Conservation (phyloP, 2,113 vertebrate species). For the Ochotona curzoniae region DNA sequence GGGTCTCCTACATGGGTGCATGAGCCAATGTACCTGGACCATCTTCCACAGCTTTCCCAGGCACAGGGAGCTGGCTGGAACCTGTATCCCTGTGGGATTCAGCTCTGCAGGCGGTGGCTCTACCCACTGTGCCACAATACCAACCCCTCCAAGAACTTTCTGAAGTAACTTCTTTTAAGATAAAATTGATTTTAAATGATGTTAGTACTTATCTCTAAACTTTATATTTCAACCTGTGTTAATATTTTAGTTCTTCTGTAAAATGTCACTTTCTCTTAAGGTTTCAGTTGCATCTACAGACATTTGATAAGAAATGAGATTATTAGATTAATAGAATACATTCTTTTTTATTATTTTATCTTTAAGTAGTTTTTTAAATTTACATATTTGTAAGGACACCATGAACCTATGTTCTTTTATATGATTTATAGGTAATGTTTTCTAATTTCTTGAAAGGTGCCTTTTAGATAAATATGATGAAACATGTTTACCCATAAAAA, state of each 20-base stretch:
- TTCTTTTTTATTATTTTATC: slow-evolving; percentile 27
- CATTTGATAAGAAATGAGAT: slow-evolving; percentile 24
- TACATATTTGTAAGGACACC: neutral
- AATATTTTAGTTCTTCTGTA: slow-evolving; percentile 51
- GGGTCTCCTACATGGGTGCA: no score
- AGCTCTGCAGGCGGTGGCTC: no score
- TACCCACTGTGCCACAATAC: no score
- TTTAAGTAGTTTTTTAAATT: slow-evolving; percentile 40
- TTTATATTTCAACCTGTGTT: slow-evolving; percentile 29
- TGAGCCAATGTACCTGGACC: no score
- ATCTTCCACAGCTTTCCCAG: no score
- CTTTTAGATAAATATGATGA: slow-evolving; percentile 40
- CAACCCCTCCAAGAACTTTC: no score
- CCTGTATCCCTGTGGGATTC: no score
- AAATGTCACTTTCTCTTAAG: slow-evolving; percentile 33
- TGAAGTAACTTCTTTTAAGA: neutral
- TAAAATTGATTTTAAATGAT: slow-evolving; percentile 25
- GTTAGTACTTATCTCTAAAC: neutral
- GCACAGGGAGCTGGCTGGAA: no score
- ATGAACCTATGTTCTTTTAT: neutral
- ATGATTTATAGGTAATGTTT: slow-evolving; percentile 27
- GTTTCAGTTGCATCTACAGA: neutral
- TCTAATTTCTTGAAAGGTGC: neutral
- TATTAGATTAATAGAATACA: slow-evolving; percentile 2
- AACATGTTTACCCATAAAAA: neutral